Base-by-base conservation (phyloP, 2,113 vertebrate species). In the Nothobranchius kuhntae region DNA sequence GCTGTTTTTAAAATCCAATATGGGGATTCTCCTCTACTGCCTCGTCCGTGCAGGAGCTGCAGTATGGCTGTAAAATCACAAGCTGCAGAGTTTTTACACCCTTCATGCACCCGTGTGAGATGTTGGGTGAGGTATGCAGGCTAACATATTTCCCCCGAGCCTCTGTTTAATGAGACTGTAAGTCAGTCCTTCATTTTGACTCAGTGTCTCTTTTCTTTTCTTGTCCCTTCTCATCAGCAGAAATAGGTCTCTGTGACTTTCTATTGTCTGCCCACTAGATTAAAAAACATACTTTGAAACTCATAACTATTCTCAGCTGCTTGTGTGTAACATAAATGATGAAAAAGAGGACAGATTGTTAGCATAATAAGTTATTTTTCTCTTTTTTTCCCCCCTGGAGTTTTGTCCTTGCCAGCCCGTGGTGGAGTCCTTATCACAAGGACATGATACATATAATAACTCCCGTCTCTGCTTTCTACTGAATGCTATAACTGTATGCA, bases 91-190 rank as follows among this genome's bases (percentile, higher is more conserved):
- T 71, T 52, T 46, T 51, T n/a, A 67, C 63, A 64, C 57, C 59
- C 45, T 52, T 65, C 51, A 46, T 52, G 10, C 51, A 24, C 4
- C 2, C 53, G 46, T 58, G 58, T 42, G 55, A 46, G 59, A 54
- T 68, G 65, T 73, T 71, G 35, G 82, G 48, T 75, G 68, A 69
- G 35, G 67, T 73, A 62, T 78, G 59, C 67, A 72, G 65, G 65
- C 47, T n/a, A 24, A 73, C 62, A 77, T 84, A 78, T 86, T 81
- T 85, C 81, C 77, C 75, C 12, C 6, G 71, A 80, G 80, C 74
- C 65, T 52, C n/a, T 50, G 52, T 84, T 68, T 77, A 83, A 90
- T 89, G 61, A 87, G 77, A 73, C 55, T 66, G 75, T 63, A 53
- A 61, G 54, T 50, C 50, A 74, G 64, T 87, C 81, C 65, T 77